Conservation (phyloP, 2,113 vertebrate species). For the Ceratotherium simum region DNA sequence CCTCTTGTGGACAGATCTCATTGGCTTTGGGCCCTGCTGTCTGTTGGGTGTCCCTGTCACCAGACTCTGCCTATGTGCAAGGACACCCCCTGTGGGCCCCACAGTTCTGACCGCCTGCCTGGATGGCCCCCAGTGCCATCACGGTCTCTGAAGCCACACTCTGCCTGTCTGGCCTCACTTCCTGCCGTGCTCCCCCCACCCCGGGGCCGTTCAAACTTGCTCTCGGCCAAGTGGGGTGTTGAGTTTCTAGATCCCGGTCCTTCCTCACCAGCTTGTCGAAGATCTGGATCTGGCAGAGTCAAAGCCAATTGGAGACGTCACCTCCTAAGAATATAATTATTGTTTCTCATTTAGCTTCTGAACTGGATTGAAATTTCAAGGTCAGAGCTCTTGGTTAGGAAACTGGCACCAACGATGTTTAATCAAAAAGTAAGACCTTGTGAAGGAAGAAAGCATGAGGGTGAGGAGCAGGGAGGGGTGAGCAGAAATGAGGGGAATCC, state of each 20-base stretch:
- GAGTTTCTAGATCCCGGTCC: neutral
- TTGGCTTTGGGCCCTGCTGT: neutral
- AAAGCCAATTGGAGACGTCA: neutral
- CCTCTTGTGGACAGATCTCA: neutral
- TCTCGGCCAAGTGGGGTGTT: neutral
- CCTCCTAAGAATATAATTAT: neutral
- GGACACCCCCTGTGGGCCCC: too few relatives aligned
- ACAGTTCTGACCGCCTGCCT: neutral
- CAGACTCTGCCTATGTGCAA: neutral
- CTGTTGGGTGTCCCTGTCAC: neutral
- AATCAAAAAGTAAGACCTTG: neutral
- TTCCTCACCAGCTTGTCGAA: neutral
- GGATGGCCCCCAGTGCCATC: accelerated
- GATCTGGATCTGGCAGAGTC: neutral
- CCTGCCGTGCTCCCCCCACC: accelerated
- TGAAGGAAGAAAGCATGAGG: neutral
- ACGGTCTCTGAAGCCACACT: neutral
- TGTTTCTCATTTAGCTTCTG: neutral
- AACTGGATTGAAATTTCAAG: neutral
- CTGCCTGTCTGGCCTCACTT: too few relatives aligned
- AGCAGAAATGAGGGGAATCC: neutral
- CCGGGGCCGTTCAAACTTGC: neutral
- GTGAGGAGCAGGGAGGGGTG: neutral
- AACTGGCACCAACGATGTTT: neutral
- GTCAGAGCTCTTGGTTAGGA: neutral